Conservation (phyloP, 2,113 vertebrate species). For the Gnathonemus echidnorhynchus region DNA sequence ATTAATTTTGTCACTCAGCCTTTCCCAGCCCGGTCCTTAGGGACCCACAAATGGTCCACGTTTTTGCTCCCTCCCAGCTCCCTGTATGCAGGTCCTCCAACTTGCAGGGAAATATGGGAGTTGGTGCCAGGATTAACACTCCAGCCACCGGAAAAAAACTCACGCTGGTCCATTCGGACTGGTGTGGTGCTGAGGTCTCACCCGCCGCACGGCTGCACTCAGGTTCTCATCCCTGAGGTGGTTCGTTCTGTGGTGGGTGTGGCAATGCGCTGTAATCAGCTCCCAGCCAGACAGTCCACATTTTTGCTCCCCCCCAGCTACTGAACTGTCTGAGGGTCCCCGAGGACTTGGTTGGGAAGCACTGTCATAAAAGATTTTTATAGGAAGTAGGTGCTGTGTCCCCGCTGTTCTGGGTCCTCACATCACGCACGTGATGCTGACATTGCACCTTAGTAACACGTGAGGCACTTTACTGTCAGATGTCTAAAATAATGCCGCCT, state of each 20-base stretch:
- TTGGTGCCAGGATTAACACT: no score
- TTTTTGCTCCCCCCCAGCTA: neutral
- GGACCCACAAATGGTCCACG: neutral
- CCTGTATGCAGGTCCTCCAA: neutral
- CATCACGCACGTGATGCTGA: neutral
- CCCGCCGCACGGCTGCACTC: no score
- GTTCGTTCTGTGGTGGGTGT: no score
- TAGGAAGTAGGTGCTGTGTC: neutral
- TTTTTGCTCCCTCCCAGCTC: neutral
- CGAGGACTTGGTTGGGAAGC: neutral
- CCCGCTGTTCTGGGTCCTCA: neutral
- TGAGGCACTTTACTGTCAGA: neutral
- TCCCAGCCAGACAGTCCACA: neutral
- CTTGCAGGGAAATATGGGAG: no score
- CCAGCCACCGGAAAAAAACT: no score
- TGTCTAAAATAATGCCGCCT: neutral
- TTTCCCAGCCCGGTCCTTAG: neutral
- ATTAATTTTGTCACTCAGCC: neutral
- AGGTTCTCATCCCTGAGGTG: no score
- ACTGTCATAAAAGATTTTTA: neutral
- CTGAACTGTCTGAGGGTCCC: neutral
- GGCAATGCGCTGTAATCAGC: neutral
- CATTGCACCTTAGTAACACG: neutral
- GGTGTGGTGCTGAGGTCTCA: no score
- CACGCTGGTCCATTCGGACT: no score